phyloP scores from a whole-genome alignment of 2,797 vertebrate genomes.

The Acrossocheilus fasciatus region DNA sequence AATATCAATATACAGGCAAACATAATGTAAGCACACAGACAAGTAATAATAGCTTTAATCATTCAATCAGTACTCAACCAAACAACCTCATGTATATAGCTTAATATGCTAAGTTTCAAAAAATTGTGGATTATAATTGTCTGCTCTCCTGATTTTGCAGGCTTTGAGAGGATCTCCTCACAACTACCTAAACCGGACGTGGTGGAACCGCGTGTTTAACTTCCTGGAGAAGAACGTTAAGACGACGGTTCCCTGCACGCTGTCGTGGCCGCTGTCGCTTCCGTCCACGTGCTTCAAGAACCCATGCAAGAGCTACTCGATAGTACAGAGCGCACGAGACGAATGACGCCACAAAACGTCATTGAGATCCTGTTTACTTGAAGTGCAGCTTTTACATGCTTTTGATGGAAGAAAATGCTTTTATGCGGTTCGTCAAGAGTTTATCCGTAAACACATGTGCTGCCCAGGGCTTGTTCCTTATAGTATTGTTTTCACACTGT shows the following conservation, averaged over 20 bases:
- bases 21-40: too few relatives aligned
- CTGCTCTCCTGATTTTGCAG: conserved; percentile 66
- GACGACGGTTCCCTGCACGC: conserved; percentile 82
- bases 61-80: too few relatives aligned
- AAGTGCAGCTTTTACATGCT: not conserved
- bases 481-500: not conserved
- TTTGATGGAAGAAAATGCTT: not conserved
- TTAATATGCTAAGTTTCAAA: too few relatives aligned
- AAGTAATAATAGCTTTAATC: too few relatives aligned
- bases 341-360: not conserved
- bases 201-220: conserved; percentile 86
- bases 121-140: not conserved
- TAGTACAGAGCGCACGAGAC: conserved; percentile 76
- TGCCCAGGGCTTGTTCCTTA: not conserved
- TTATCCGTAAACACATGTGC: too few relatives aligned
- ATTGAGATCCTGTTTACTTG: not conserved
- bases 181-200: conserved; percentile 83
- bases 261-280: conserved; percentile 84
- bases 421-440: not conserved
- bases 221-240: conserved; percentile 88
- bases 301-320: conserved; percentile 84
- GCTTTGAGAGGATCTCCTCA: conserved; percentile 81
- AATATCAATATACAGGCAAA: too few relatives aligned
- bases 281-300: conserved; percentile 83
- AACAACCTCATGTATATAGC: too few relatives aligned